A percentile compares a stretch with the other conserved stretches of the same genome.
Evolutionary conservation across 2,113 vertebrate genomes (phyloP).

Genomic region (Empidonax alnorum): DNA sequence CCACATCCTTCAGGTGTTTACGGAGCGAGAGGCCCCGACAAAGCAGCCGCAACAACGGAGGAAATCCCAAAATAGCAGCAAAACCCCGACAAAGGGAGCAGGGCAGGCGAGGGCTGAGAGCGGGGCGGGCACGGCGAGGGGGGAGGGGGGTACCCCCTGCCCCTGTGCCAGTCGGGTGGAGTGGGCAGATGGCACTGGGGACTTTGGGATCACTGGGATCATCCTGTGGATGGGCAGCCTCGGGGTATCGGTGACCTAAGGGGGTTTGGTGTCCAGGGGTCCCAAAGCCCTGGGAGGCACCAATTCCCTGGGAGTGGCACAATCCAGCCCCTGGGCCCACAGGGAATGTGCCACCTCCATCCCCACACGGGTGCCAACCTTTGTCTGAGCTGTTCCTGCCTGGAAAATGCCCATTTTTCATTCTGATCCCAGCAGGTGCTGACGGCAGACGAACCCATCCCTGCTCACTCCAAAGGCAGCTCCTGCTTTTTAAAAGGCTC

Average conservation of each 20-base stretch:
- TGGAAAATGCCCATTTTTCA: fast-evolving
- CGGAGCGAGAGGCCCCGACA: slow-evolving; percentile 51
- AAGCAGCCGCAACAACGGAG: slow-evolving; percentile 55
- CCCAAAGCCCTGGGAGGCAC: no score
- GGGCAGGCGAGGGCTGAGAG: background rate
- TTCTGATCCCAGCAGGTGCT: fast-evolving
- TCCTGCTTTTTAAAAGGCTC: background rate
- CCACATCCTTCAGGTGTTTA: slow-evolving; percentile 79
- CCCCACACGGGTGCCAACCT: fast-evolving
- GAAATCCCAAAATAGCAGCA: slow-evolving; percentile 74
- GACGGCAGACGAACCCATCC: background rate
- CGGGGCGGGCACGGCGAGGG: background rate
- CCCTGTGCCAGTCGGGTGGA: background rate
- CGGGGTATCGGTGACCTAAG: background rate
- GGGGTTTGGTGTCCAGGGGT: background rate
- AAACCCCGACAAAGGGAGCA: slow-evolving; percentile 16
- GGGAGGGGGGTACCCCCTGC: background rate
- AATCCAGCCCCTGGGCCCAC: background rate
- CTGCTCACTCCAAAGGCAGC: background rate
- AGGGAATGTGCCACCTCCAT: background rate
- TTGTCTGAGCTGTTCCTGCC: background rate
- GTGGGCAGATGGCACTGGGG: fast-evolving
- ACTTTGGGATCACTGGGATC: fast-evolving
- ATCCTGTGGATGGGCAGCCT: fast-evolving
- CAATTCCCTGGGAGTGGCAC: no score